Evolutionary conservation across 64 coral and sea anemone species (phyloP), one percentile per base, ranked within the genome.

Genomic region (Cladopsammia gracilis): DNA sequence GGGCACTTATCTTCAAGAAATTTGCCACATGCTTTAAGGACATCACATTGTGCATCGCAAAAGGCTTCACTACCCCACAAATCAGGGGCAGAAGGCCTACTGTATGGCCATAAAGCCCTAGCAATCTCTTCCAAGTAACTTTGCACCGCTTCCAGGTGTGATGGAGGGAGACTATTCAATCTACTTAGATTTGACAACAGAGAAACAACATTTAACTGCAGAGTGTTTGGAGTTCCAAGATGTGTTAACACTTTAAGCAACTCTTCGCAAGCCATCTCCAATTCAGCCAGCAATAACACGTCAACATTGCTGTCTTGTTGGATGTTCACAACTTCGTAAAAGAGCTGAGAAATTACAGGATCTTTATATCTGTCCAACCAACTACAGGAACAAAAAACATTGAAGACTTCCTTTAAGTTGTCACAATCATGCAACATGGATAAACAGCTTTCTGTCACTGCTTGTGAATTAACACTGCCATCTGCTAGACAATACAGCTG

Each of bases 41-140:
- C 46, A 67, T 84, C 80, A 50, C 80, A 84, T 25, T 84, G 80
- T 16, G 80, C 80, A 50, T 84, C 80, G 24, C 80, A 84, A 84
- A 84, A 84, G 20, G 61, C 80, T 12, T 84, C 80, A 84, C 58
- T 84, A 0, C 0, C 11, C 80, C 80, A 84, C n/a, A 84, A 62
- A 66, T 84, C 62, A 67, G 80, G 80, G 20, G 80, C 80, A 48
- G 46, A 51, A 14, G 80, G 80, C n/a, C 19, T 64, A 22, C 80
- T 84, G 16, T 84, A 84, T 0, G 80, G 80, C 80, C 80, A 84
- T 43, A 84, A 62, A 50, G 80, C 80, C 61, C 80, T 64, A 1
- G 80, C 80, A 68, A 84, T 84, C 42, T 84, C 80, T 68, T 84
- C 80, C n/a, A 84, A n/a, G 46, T 84, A 84, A 64, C 80, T 84